Evolutionary conservation across 2,113 vertebrate genomes (phyloP).

Genomic region (Ptychochromis oligacanthus): DNA sequence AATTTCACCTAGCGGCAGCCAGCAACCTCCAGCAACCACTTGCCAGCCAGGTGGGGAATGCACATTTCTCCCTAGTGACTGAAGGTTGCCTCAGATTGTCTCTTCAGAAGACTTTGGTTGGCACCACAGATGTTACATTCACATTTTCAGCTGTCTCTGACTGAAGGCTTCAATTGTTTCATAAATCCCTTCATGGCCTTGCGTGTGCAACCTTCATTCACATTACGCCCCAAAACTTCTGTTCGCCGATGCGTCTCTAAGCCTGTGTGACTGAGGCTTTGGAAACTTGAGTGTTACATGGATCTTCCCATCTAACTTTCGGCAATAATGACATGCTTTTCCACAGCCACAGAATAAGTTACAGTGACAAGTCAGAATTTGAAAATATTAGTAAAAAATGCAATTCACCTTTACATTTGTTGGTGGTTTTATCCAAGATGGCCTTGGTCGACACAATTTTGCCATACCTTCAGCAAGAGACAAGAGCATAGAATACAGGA

Average conservation of each 20-base stretch:
- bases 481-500: slow-evolving; percentile 3
- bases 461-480: slow-evolving; percentile 82
- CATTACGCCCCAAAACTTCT: slow-evolving; percentile 69
- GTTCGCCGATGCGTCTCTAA: neutral
- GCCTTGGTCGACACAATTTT: slow-evolving; percentile 96
- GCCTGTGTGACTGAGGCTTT: neutral
- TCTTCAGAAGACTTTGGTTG: neutral
- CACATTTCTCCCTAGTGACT: no score
- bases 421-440: slow-evolving; percentile 94
- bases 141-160: neutral
- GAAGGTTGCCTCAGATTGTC: neutral
- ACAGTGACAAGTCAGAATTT: neutral
- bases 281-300: neutral
- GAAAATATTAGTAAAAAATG: neutral
- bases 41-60: neutral
- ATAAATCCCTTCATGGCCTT: neutral
- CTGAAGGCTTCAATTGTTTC: neutral
- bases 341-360: neutral
- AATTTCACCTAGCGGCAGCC: neutral
- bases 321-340: neutral
- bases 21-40: neutral
- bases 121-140: slow-evolving; percentile 3
- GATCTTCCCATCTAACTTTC: neutral
- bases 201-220: neutral
- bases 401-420: slow-evolving; percentile 93